Evolutionary conservation across 2,888 invertebrate species (phyloP).

Genomic region (Crossocerus cetratus): DNA sequence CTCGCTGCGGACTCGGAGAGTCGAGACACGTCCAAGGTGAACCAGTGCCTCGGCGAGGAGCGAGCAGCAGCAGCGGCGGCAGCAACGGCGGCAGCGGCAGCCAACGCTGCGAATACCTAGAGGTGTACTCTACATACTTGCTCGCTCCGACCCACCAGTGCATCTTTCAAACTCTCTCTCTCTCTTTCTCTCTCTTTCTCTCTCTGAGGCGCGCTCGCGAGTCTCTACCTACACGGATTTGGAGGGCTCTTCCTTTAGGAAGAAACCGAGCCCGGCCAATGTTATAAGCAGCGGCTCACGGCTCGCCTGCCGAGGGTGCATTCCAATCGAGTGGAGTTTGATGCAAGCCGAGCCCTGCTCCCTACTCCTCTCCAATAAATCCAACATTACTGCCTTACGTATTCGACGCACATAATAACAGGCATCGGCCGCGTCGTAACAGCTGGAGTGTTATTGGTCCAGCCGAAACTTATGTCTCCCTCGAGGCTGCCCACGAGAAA

Average conservation of each 20-base stretch:
- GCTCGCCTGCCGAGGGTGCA: not conserved
- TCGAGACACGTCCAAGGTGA: slow-evolving; percentile 72
- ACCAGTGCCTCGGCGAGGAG: slow-evolving; percentile 67
- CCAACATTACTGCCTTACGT: slow-evolving; percentile 11
- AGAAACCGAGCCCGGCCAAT: not conserved
- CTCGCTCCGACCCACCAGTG: slow-evolving; percentile 34
- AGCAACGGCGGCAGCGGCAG: too few species aligned
- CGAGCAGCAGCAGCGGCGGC: too few species aligned
- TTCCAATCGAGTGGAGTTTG: slow-evolving; percentile 14
- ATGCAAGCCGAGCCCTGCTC: not conserved
- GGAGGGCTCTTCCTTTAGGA: not conserved
- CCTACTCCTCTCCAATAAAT: too few species aligned
- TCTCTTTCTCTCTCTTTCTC: slow-evolving; percentile 1
- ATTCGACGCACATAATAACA: slow-evolving; percentile 40
- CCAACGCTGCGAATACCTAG: slow-evolving; percentile 54
- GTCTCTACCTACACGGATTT: not conserved
- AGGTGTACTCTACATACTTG: slow-evolving; percentile 54
- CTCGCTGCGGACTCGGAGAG: slow-evolving; percentile 40
- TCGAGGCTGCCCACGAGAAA: slow-evolving; percentile 24
- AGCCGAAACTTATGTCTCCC: slow-evolving; percentile 36
- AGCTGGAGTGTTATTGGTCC: slow-evolving; percentile 41
- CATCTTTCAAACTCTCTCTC: slow-evolving; percentile 38
- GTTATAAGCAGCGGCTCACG: too few species aligned
- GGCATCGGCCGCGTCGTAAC: slow-evolving; percentile 23
- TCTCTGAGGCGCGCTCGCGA: too few species aligned